These are phyloP conservation scores for Stictocephala bisonia DNA, from an alignment of 2,888 invertebrate species.

Conservation along the genomic window DNA sequence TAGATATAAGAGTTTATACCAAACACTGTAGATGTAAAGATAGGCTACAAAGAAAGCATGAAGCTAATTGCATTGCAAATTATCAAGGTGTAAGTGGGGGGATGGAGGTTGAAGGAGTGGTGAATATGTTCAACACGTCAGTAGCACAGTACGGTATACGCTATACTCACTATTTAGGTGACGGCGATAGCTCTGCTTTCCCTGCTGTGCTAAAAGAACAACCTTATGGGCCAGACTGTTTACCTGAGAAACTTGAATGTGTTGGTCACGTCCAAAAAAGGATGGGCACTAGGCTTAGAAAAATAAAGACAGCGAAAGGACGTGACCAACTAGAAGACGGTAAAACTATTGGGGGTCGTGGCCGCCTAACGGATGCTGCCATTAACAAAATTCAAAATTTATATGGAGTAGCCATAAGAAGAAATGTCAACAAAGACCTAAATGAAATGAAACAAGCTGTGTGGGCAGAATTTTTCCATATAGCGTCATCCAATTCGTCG, in stretches of 20 bases:
- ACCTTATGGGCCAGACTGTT: constrained; percentile 40
- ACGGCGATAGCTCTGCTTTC: too few species aligned
- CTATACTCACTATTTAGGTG: constrained; percentile 28
- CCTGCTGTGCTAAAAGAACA: not conserved
- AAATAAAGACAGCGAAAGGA: constrained; percentile 22
- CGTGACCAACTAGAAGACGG: constrained; percentile 37
- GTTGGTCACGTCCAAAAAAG: too few species aligned
- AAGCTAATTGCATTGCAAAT: not conserved
- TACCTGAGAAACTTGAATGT: constrained; percentile 41
- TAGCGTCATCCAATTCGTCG: constrained; percentile 54
- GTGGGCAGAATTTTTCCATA: constrained; percentile 58
- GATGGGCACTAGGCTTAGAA: constrained; percentile 51
- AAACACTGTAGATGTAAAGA: constrained; percentile 35
- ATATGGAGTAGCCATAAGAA: constrained; percentile 57
- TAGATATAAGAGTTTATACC: constrained; percentile 16
- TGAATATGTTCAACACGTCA: constrained; percentile 11
- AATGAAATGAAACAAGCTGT: constrained; percentile 55
- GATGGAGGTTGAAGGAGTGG: constrained; percentile 25
- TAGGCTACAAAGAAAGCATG: constrained; percentile 12
- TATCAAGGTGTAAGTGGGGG: constrained; percentile 32
- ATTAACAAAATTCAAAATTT: constrained; percentile 56
- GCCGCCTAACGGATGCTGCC: constrained; percentile 55
- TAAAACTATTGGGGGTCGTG: constrained; percentile 51
- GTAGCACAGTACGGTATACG: too few species aligned
- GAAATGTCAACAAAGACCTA: constrained; percentile 53